Conservation (phyloP, 2,888 invertebrate species). For the Thysanoteuthis rhombus region DNA sequence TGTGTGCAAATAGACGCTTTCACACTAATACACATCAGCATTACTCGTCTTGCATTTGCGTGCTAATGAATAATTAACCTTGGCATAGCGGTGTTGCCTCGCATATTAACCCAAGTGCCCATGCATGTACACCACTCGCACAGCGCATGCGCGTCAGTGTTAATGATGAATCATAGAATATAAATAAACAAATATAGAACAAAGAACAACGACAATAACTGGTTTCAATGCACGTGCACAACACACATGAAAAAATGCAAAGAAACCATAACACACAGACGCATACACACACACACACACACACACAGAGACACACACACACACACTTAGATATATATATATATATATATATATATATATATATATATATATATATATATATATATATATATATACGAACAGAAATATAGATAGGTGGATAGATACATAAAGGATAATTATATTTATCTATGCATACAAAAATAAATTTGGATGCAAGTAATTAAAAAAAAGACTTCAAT, state of each 20-base stretch:
- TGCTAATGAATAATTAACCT: conserved; percentile 12
- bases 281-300: too few relatives aligned
- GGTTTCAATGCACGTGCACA: too few relatives aligned
- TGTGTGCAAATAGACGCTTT: not conserved
- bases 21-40: not conserved
- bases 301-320: too few relatives aligned
- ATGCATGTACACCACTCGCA: not conserved
- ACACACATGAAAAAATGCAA: too few relatives aligned
- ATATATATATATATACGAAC: too few relatives aligned
- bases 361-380: not conserved
- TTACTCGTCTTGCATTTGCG: not conserved
- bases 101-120: not conserved
- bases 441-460: too few relatives aligned
- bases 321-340: not conserved
- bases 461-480: too few relatives aligned
- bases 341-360: not conserved
- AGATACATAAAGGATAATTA: too few relatives aligned
- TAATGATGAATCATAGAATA: not conserved
- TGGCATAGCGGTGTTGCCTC: not conserved
- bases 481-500: too few relatives aligned
- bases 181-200: not conserved
- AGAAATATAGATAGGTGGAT: too few relatives aligned
- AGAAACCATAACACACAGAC: too few relatives aligned
- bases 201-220: too few relatives aligned
- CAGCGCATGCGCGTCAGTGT: not conserved